Conservation (phyloP, 1,140 invertebrate genomes). For the Lepidotrigona ventralis region DNA sequence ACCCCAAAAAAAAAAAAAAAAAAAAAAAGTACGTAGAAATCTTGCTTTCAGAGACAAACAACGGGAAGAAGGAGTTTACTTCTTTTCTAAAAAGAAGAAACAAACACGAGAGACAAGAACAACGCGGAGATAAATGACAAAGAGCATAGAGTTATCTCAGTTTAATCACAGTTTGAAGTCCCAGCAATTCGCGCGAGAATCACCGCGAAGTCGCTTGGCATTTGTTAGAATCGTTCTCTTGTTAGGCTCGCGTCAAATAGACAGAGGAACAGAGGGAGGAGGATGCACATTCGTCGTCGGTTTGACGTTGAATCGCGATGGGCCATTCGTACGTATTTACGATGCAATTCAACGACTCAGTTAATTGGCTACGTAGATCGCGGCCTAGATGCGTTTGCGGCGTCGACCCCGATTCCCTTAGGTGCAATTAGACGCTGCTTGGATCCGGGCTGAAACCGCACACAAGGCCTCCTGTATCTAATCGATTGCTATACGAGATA, state of each 20-base stretch:
- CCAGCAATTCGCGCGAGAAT: not conserved
- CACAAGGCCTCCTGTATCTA: not conserved
- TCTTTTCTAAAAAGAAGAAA: too few relatives aligned
- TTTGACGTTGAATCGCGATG: slow-evolving; percentile 44
- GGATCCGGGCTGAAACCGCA: slow-evolving; percentile 12
- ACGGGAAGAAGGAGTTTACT: too few relatives aligned
- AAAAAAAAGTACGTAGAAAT: too few relatives aligned
- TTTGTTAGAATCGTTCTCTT: not conserved
- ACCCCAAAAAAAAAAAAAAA: too few relatives aligned
- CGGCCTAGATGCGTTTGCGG: slow-evolving; percentile 41
- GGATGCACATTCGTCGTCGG: not conserved
- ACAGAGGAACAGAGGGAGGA: not conserved
- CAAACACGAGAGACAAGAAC: too few relatives aligned
- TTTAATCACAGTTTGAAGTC: too few relatives aligned
- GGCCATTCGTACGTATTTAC: slow-evolving; percentile 57
- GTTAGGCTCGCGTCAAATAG: not conserved
- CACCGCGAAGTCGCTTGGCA: not conserved
- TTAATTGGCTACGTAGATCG: slow-evolving; percentile 56
- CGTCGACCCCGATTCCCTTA: slow-evolving; percentile 27
- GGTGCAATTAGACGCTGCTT: slow-evolving; percentile 56
- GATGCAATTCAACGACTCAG: slow-evolving; percentile 38
- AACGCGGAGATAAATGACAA: too few relatives aligned
- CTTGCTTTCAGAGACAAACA: too few relatives aligned
- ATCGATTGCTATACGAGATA: slow-evolving; percentile 7
- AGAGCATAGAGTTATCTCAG: too few relatives aligned